Base-by-base conservation (phyloP, 2,888 invertebrate genomes). In the Pelosia muscerda region DNA sequence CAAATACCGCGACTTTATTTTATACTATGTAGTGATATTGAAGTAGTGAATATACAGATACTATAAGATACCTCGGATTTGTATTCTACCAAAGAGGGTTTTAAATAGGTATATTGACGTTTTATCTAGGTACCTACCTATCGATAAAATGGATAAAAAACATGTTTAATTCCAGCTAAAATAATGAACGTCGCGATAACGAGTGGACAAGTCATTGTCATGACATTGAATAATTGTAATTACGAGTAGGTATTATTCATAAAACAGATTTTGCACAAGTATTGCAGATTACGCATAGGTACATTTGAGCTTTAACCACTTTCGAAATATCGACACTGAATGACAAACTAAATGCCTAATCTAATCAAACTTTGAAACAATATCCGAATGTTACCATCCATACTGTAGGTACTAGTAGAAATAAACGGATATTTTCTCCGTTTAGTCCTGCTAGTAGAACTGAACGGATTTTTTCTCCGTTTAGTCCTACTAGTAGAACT, bases 101-200 rank as follows among this genome's bases (percentile, higher is more conserved):
- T 49, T 8, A 42, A 19, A 19, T 19, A 42, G 19, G 15, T 42
- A 13, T 34, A 34, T 2, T 15, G 38, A 15, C 19, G 2, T 42
- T n/a, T 19, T 49, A 49, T 49, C 49, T 42, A 34, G 31, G 31
- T 34, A 42, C 19, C 4, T 28, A 28, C 54, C 19, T 31, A 28
- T 9, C 8, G 57, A 57, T 57, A 57, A 57, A n/a, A 57, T 57
- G 28, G 57, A 15, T 57, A n/a, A 57, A 15, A 11, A 9, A 23
- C 23, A 55, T 57, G 8, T 57, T 57, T 57, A 57, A 57, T 31
- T 57, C 28, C 28, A 57, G 57, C 55, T 31, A 26, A 15, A 28
- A 28, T 57, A 57, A 57, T 57, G 25, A 57, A 28, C n/a, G 49
- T 49, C 9, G 9, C n/a, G 49, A 49, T 49, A n/a, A 49, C 8